Evolutionary conservation across 2,888 invertebrate genomes (phyloP).

Genomic region (Chrysolina americana): DNA sequence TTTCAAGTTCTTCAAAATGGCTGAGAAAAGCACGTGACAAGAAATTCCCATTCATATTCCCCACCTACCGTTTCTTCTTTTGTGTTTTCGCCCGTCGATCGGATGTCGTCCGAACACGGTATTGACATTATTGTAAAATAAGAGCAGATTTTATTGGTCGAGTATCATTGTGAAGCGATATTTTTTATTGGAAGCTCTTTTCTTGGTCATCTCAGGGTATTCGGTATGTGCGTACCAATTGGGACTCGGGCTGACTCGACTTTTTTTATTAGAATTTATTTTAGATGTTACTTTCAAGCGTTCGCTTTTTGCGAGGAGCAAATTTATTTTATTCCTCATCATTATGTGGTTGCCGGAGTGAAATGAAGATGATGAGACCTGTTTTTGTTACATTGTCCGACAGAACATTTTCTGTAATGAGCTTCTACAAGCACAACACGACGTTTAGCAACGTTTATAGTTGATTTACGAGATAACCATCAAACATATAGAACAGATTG

Average conservation of each 20-base stretch:
- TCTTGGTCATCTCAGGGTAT: slow-evolving; percentile 41
- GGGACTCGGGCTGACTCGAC: slow-evolving; percentile 15
- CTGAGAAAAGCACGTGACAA: slow-evolving; percentile 54
- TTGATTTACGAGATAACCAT: too few relatives aligned
- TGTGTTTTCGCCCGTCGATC: slow-evolving; percentile 46
- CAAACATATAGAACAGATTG: too few relatives aligned
- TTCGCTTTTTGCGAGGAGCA: slow-evolving; percentile 16
- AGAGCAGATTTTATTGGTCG: slow-evolving; percentile 55
- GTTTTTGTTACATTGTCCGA: too few relatives aligned
- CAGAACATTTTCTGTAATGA: too few relatives aligned
- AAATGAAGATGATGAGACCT: too few relatives aligned
- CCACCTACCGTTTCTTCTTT: slow-evolving; percentile 43
- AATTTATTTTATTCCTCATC: slow-evolving; percentile 28
- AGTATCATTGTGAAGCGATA: slow-evolving; percentile 49
- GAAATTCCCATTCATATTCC: slow-evolving; percentile 53
- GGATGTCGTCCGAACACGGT: slow-evolving; percentile 43
- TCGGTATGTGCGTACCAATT: slow-evolving; percentile 44
- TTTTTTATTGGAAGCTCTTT: slow-evolving; percentile 46
- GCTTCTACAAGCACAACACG: too few relatives aligned
- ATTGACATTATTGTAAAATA: slow-evolving; percentile 53
- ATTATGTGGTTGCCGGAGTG: slow-evolving; percentile 1
- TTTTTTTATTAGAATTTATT: slow-evolving; percentile 21
- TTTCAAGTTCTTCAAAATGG: slow-evolving; percentile 59
- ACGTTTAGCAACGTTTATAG: too few relatives aligned
- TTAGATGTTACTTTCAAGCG: slow-evolving; percentile 27